Evolutionary conservation across 2,113 vertebrate genomes (phyloP).

Genomic region (Nipponia nippon): DNA sequence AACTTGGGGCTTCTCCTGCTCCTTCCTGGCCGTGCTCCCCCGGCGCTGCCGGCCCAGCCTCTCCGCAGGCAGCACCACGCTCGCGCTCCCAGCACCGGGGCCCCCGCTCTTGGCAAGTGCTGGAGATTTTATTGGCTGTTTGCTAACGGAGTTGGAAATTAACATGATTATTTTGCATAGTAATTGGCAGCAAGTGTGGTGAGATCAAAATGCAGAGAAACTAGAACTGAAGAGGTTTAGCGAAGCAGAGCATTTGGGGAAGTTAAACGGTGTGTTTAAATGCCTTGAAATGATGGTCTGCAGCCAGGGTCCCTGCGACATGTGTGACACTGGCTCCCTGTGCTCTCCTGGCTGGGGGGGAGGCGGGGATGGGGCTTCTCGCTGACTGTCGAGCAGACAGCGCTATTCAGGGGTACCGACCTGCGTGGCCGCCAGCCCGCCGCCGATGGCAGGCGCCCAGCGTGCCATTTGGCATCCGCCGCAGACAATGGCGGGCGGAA

Average conservation of each 20-base stretch:
- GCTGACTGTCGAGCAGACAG: accelerated
- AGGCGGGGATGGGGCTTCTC: background rate
- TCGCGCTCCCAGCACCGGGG: accelerated
- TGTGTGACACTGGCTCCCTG: background rate
- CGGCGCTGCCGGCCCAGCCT: accelerated
- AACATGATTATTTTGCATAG: background rate
- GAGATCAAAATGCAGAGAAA: background rate
- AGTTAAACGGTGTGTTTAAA: background rate
- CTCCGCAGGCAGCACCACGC: accelerated
- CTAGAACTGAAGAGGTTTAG: background rate
- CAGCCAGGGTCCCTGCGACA: accelerated
- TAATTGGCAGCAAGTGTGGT: background rate
- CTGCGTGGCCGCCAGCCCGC: background rate
- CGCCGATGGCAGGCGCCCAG: background rate
- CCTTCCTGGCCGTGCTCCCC: accelerated
- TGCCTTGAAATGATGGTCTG: background rate
- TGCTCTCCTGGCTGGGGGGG: background rate
- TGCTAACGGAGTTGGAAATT: background rate
- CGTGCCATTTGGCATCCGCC: background rate
- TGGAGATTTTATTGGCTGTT: background rate
- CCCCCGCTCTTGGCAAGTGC: background rate
- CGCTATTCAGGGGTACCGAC: accelerated
- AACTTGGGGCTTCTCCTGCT: background rate
- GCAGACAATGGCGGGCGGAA: background rate
- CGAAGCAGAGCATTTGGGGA: background rate